Evolutionary conservation across 2,888 invertebrate species (phyloP), one percentile per base, ranked within the genome.

Genomic region (Peribatodes rhomboidaria): DNA sequence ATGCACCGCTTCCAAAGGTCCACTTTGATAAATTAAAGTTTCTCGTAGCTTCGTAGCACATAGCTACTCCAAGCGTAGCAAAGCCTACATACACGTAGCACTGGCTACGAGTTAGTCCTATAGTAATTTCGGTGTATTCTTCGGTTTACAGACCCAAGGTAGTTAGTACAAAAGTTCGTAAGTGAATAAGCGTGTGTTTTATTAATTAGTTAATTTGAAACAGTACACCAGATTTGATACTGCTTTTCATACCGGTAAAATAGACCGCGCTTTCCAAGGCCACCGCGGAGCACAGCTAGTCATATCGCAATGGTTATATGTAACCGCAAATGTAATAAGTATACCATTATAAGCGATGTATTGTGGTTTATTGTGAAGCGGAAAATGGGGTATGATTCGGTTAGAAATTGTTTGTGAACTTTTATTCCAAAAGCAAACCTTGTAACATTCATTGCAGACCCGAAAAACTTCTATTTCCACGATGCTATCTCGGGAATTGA

Each of bases 401-500:
- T 33, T n/a, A 31, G 22, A 46, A 16, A 31, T 31, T n/a, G 35
- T 61, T 37, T 13, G 13, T 13, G 42, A 44, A 50, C 18, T 61
- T 54, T 54, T 44, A 4, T 46, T 37, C n/a, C n/a, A 52, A 50
- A 27, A 31, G 10, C 37, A 31, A 22, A 16, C 13, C 35, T 56
- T 50, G 22, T 27, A 41, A 35, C 22, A 53, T 16, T 47, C 52
- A 27, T 54, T 52, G 37, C 52, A 37, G 22, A 47, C 13, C 33
- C 18, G 10, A 2, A 37, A 52, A 56, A 46, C 35, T 53, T 61
- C 13, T 27, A 27, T 16, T 52, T 56, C 9, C 16, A 20, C 49
- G 46, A 42, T 44, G 18, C 20, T 61, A 61, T 42, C 61, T 41
- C n/a, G 56, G 60, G 55, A 65, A 65, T 57, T 57, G 46, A 35